These are phyloP conservation scores for Clupea harengus DNA, from an alignment of 2,113 vertebrate species.

Conservation along the genomic window DNA sequence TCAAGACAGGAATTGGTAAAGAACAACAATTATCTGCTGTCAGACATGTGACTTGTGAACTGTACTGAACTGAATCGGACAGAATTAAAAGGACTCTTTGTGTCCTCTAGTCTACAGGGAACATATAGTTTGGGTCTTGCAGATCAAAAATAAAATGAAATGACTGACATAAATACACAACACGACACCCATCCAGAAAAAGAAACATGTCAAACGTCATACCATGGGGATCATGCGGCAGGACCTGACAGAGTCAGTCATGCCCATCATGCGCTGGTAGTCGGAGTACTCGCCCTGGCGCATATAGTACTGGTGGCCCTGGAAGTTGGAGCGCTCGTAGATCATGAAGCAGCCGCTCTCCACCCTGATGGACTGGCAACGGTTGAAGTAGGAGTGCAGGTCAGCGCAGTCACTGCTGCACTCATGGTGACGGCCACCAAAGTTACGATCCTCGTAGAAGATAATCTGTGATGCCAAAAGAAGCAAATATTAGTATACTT, in stretches of 20 bases:
- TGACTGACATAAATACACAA: neutral
- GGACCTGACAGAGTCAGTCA: constrained; percentile 63
- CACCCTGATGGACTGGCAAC: constrained; percentile 61
- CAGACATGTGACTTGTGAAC: too few species aligned
- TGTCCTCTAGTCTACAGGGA: too few species aligned
- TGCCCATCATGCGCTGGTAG: constrained; percentile 57
- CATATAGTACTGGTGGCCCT: constrained; percentile 66
- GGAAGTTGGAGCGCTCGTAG: constrained; percentile 62
- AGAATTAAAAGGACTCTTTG: too few species aligned
- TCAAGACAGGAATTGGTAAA: too few species aligned
- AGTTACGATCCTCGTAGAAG: constrained; percentile 61
- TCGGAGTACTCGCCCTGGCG: constrained; percentile 65
- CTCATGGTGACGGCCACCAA: constrained; percentile 58
- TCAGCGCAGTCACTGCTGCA: constrained; percentile 61
- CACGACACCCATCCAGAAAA: too few species aligned
- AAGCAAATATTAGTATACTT: neutral
- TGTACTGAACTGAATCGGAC: too few species aligned
- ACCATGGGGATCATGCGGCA: constrained; percentile 65
- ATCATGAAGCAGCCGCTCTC: constrained; percentile 66
- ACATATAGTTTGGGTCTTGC: neutral
- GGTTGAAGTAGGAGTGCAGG: constrained; percentile 57
- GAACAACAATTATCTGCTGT: too few species aligned
- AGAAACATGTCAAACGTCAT: constrained; percentile 1
- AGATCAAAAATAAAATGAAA: neutral
- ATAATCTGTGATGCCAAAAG: constrained; percentile 46